Base-by-base conservation (phyloP, 2,888 invertebrate genomes). In the Papilio demoleus region DNA sequence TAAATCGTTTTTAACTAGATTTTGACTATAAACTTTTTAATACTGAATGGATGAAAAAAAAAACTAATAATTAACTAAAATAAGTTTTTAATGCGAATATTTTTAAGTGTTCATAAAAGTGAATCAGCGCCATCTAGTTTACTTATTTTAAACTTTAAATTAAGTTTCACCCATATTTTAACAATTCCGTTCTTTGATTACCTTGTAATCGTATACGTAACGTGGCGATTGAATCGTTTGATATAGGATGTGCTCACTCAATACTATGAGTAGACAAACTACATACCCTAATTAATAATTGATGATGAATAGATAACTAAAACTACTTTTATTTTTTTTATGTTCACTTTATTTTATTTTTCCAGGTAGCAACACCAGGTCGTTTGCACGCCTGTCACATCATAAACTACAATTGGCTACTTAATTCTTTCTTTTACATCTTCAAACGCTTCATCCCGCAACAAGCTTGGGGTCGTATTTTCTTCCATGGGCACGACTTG, bases 371-470 rank as follows among this genome's bases (percentile, higher is more conserved):
- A 14, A 94, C 95, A 75, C 96, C 97, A 0, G 92, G 94, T 75
- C 94, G 95, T 45, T 88, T 95, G 0, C 90, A 94, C 36, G 93
- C 94, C 0, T 93, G 96, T 63, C 97, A 97, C 86, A 94, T 97
- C 70, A 93, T 97, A 38, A 95, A 96, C 85, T 96, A 97, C 84
- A 96, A 96, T 22, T 96, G 96, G 96, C 88, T 96, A 1, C 95
- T 97, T 75, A 96, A 96, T 83, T 94, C 95, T 1, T 94, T 96
- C 73, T 95, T 95, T 81, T 95, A 95, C 71, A 92, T 96, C 38
- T 96, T 97, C 86, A 96, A 96, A 77, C 95, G 95, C 4, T 94
- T 97, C 72, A 90, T 97, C 31, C 95, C 95, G 67, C 92, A 94
- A 36, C 79, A 90, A 22, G 95, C 95, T 88, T 94, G 93, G 79